phyloP scores from a whole-genome alignment of 2,797 vertebrate genomes.

The Malacoctenus gilli region DNA sequence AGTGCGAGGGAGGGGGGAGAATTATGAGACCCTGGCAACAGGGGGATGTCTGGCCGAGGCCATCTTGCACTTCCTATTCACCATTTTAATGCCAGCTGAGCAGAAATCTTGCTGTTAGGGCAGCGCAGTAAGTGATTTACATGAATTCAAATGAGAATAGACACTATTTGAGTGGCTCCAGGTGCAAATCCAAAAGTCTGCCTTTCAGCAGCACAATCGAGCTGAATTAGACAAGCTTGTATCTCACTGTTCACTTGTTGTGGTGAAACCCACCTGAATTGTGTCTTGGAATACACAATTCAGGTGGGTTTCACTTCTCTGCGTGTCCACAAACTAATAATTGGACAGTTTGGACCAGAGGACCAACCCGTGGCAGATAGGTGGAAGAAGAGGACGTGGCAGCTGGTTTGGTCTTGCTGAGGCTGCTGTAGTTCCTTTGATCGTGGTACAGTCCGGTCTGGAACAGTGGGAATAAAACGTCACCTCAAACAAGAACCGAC shows the following conservation, averaged over 20 bases:
- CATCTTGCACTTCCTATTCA: too few species aligned
- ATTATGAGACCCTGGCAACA: too few species aligned
- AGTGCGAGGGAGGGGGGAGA: slow-evolving; percentile 31
- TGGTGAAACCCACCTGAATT: too few species aligned
- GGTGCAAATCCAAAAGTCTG: not conserved
- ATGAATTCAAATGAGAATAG: too few species aligned
- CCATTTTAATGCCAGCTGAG: too few species aligned
- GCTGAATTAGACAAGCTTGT: not conserved
- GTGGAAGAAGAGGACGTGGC: slow-evolving; percentile 73
- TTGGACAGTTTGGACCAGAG: slow-evolving; percentile 36
- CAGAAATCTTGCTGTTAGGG: too few species aligned
- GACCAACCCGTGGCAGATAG: slow-evolving; percentile 83
- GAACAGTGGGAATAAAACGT: slow-evolving; percentile 54
- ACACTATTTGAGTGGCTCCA: too few species aligned
- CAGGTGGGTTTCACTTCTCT: slow-evolving; percentile 13
- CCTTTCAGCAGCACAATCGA: not conserved
- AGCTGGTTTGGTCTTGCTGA: slow-evolving; percentile 86
- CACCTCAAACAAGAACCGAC: slow-evolving; percentile 46
- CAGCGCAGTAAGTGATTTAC: too few species aligned
- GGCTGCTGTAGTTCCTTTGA: slow-evolving; percentile 93
- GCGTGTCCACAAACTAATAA: too few species aligned
- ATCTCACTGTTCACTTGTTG: too few species aligned
- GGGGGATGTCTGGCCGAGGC: too few species aligned
- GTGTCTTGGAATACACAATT: too few species aligned
- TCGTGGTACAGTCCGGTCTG: slow-evolving; percentile 94